Percentiles rank a stretch among this genome's conserved stretches.
These are phyloP conservation scores for Graptemys geographica DNA, from an alignment of 2,797 vertebrate species.

Conservation along the genomic window DNA sequence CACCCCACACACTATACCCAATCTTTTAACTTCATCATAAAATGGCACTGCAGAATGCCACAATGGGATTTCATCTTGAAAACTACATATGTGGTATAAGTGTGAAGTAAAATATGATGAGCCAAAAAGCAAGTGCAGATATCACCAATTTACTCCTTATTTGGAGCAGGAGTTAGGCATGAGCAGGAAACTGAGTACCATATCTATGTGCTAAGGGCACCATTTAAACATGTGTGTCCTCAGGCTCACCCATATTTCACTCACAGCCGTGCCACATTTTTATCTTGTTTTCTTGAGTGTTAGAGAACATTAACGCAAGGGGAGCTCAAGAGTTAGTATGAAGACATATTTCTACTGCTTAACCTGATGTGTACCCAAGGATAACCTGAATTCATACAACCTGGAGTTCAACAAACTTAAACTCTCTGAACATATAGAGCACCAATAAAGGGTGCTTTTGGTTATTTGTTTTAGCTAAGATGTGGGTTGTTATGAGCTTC, in stretches of 20 bases:
- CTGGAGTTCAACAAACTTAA: neutral
- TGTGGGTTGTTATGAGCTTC: neutral
- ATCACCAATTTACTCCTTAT: neutral
- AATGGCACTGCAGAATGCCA: neutral
- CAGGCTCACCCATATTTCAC: rapidly evolving
- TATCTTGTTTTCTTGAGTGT: rapidly evolving
- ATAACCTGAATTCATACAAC: rapidly evolving
- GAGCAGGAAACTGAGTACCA: rapidly evolving
- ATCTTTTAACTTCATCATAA: neutral
- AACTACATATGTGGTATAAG: neutral
- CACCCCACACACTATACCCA: neutral
- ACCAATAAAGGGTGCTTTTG: neutral
- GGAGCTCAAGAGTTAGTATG: too few species aligned
- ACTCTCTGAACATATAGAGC: neutral
- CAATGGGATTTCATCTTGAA: neutral
- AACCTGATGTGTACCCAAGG: neutral
- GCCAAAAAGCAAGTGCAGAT: neutral
- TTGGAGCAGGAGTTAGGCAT: neutral
- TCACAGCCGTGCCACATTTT: neutral
- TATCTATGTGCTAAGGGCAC: neutral
- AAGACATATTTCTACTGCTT: rapidly evolving
- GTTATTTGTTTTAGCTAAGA: neutral
- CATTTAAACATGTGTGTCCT: rapidly evolving
- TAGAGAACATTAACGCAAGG: neutral
- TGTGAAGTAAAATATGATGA: neutral